Evolutionary conservation across 2,888 invertebrate genomes (phyloP).

Genomic region (Andrena hattorfiana): DNA sequence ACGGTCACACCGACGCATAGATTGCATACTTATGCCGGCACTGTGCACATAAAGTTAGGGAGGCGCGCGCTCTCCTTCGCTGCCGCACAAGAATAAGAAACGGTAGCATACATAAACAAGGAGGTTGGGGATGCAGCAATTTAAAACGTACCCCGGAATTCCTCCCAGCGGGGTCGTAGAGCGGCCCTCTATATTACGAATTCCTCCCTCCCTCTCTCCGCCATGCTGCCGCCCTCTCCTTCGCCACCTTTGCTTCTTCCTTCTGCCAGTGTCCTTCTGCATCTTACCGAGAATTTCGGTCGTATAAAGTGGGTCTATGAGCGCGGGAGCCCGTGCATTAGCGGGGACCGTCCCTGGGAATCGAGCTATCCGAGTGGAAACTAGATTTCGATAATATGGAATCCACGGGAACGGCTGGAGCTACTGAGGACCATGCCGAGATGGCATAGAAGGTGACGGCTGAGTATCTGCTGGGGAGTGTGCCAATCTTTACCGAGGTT

Average conservation of each 20-base stretch:
- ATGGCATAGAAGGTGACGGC: not conserved
- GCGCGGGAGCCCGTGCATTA: slow-evolving; percentile 53
- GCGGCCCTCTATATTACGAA: slow-evolving; percentile 85
- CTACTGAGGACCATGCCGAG: not conserved
- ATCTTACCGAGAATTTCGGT: slow-evolving; percentile 73
- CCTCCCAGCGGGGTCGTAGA: slow-evolving; percentile 85
- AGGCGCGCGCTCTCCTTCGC: slow-evolving; percentile 75
- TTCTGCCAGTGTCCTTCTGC: slow-evolving; percentile 63
- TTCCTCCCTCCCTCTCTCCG: slow-evolving; percentile 76
- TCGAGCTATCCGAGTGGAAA: slow-evolving; percentile 12
- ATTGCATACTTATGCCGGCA: slow-evolving; percentile 83
- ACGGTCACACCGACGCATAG: slow-evolving; percentile 73
- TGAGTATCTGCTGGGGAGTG: not conserved
- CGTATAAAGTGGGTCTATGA: slow-evolving; percentile 73
- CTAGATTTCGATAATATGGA: slow-evolving; percentile 44
- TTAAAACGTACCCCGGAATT: slow-evolving; percentile 86
- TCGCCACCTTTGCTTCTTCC: slow-evolving; percentile 51
- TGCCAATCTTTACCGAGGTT: not conserved
- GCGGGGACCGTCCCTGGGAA: slow-evolving; percentile 32
- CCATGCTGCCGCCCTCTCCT: slow-evolving; percentile 39
- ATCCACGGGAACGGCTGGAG: slow-evolving; percentile 9
- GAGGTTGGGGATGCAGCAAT: slow-evolving; percentile 85
- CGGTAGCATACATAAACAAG: slow-evolving; percentile 85
- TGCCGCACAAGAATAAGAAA: slow-evolving; percentile 85
- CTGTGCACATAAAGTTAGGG: slow-evolving; percentile 84